Percentiles rank a stretch among this genome's conserved stretches.
These are phyloP conservation scores for Diadema setosum DNA, from an alignment of 35 echinoderm and acorn worm genomes.

Conservation along the genomic window DNA sequence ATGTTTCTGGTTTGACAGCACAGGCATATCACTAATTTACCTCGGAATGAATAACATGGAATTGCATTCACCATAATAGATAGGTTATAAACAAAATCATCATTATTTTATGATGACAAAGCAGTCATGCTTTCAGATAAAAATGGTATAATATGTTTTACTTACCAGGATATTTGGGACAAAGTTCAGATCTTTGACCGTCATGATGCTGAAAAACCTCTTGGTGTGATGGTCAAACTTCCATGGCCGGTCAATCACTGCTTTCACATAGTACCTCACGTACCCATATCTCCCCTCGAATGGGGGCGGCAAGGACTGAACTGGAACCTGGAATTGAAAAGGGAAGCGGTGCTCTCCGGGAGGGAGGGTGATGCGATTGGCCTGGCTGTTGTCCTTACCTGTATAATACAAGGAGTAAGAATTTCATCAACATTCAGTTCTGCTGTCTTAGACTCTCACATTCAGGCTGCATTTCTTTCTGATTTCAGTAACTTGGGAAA, in stretches of 20 bases:
- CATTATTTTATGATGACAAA: too few species aligned
- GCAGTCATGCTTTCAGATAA: too few species aligned
- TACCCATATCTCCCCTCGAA: conserved; percentile 26
- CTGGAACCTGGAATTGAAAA: conserved; percentile 39
- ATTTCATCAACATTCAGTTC: too few species aligned
- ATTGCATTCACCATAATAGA: too few species aligned
- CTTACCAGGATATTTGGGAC: background rate
- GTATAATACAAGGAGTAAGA: background rate
- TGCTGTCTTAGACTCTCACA: too few species aligned
- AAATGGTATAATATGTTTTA: too few species aligned
- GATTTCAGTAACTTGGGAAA: too few species aligned
- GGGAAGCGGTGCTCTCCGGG: conserved; percentile 45
- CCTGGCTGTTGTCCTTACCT: background rate
- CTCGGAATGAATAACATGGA: too few species aligned
- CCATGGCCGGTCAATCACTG: conserved; percentile 44
- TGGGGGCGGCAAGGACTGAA: background rate
- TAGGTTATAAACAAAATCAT: too few species aligned
- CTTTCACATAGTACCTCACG: conserved; percentile 38
- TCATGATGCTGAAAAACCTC: conserved; percentile 41
- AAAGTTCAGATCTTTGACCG: background rate
- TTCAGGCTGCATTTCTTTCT: too few species aligned
- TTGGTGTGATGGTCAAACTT: conserved; percentile 61
- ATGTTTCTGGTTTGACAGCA: too few species aligned
- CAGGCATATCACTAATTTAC: too few species aligned
- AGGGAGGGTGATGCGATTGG: background rate